phyloP scores from a whole-genome alignment of 2,888 invertebrate species.

The Allacma fusca region DNA sequence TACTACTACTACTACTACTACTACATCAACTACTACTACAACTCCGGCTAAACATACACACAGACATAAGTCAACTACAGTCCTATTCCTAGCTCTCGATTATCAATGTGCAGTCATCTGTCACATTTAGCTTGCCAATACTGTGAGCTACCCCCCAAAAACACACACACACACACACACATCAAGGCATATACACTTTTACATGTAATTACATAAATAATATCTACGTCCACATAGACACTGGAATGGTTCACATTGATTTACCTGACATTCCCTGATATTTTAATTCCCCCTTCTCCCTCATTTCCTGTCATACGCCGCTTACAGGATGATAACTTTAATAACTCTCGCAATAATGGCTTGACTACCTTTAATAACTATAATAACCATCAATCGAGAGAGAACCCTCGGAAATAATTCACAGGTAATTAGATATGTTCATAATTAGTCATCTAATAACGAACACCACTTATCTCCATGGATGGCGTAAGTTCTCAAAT shows the following conservation, averaged over 20 bases:
- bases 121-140: slow-evolving; percentile 10
- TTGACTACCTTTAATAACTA: background rate
- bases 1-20: no score
- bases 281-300: slow-evolving; percentile 6
- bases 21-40: no score
- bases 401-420: slow-evolving; percentile 16
- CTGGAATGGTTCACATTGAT: background rate
- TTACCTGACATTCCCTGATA: slow-evolving; percentile 20
- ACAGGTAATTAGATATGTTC: background rate
- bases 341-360: slow-evolving; percentile 3
- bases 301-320: slow-evolving; percentile 14
- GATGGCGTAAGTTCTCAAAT: background rate
- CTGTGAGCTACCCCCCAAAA: background rate
- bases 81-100: slow-evolving; percentile 13
- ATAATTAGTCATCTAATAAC: slow-evolving; percentile 8
- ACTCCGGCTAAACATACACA: background rate
- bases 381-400: background rate
- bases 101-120: slow-evolving; percentile 26
- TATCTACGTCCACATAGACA: background rate
- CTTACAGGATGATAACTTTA: background rate
- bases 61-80: background rate
- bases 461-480: background rate
- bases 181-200: background rate
- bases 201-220: background rate
- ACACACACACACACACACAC: background rate